Evolutionary conservation across 2,113 vertebrate species (phyloP).

Genomic region (Aegypius monachus): DNA sequence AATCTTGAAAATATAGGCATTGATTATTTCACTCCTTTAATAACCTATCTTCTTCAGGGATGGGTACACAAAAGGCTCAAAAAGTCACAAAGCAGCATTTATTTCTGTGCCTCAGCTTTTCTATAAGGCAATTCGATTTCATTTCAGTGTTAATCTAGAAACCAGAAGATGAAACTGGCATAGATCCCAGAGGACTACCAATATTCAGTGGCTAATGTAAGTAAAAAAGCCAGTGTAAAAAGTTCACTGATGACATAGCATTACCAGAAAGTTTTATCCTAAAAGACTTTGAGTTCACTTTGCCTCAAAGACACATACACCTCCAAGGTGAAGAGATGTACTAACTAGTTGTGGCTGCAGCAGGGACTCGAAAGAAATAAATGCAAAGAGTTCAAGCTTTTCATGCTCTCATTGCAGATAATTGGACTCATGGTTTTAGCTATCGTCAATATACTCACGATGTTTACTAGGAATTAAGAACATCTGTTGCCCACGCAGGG

Average conservation of each 20-base stretch:
- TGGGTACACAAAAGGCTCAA: not conserved
- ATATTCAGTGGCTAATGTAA: not conserved
- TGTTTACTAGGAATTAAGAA: not conserved
- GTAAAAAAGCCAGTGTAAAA: not conserved
- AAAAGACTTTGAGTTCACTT: not conserved
- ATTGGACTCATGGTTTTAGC: not conserved
- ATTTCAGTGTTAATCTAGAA: not conserved
- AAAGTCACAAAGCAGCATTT: not conserved
- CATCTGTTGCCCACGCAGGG: not conserved
- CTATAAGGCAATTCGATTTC: not conserved
- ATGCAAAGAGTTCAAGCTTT: not conserved
- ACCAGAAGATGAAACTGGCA: not conserved
- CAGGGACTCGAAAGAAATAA: not conserved
- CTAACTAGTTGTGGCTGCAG: not conserved
- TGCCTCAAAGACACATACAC: not conserved
- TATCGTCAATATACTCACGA: not conserved
- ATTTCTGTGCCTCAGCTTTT: not conserved
- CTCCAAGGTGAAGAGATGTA: not conserved
- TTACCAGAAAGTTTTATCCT: not conserved
- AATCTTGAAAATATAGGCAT: not conserved
- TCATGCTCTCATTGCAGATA: not conserved
- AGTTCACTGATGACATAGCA: not conserved
- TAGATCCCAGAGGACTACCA: not conserved
- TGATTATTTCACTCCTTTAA: not conserved
- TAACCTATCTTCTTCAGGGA: not conserved